Evolutionary conservation across 37 sponge, comb jelly and placozoan genomes (phyloP), one percentile per base, ranked within the genome.

Genomic region (Crambe crambe): DNA sequence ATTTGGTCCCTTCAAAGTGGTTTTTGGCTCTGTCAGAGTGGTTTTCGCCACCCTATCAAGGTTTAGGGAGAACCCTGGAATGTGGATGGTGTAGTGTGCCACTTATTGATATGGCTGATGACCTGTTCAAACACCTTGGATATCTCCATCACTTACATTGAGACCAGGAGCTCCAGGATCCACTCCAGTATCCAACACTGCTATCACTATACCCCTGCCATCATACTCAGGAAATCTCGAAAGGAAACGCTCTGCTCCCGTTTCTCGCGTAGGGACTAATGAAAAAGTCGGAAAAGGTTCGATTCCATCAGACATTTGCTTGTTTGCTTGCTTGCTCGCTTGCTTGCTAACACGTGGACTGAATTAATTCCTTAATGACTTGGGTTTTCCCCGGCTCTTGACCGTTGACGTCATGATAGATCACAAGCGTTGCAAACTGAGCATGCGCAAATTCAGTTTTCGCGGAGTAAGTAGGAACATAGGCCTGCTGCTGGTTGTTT

Each of bases 181-280:
- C 10, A 97, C 82, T 9, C 97, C 97, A n/a, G 97, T 97, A 66
- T 97, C 97, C 30, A 97, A 67, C 22, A 97, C 85, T 20, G 90
- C 97, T 43, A 97, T 92, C 15, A 89, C 42, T 4, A 87, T 47
- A 3, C 88, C 93, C 26, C 95, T 71, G 10, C 97, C 97, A 67
- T 97, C 95, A 65, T 62, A 87, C 0, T 89, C 79, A 32, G 80
- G 86, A 56, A 78, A 59, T 25, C 56, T 71, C 8, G 72, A 22
- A 25, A 94, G 80, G 36, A 97, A 97, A 2, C 82, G 51, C 21
- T 91, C 90, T n/a, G 93, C 97, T 65, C 93, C 95, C 2, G 95
- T 97, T 72, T 91, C 95, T 31, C 82, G 66, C 71, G 91, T 94
- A 3, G 97, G 97, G 21, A 97, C 82, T n/a, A 97, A 74, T 23